Evolutionary conservation across 2,888 invertebrate genomes (phyloP), one percentile per base, ranked within the genome.

Genomic region (Saturnia pavonia): DNA sequence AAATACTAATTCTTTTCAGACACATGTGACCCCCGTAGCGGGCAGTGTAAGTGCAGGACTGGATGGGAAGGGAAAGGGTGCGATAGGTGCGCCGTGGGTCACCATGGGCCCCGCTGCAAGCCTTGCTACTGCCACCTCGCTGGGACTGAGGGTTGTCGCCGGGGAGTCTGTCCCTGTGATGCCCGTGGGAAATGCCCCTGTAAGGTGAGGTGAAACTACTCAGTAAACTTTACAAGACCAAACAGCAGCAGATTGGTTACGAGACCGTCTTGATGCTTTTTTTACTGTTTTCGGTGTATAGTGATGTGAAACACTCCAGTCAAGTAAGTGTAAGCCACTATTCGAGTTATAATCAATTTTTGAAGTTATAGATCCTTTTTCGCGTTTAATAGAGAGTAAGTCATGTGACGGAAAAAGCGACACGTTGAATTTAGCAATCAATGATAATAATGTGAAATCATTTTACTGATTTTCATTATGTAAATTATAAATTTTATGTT

Each of bases 51-150:
- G 57, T 98, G 98, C 84, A 95, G 96, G 8, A 90, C 95, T 34
- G 98, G 97, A 1, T 98, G 96, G 91, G 91, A 95, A 19, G 97
- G 97, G 0, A 94, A 95, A 1, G 95, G 95, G 74, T 99, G 99
- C 90, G 96, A 97, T 79, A 90, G 93, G 60, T 99, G 99, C 85
- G 96, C 96, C 2, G 93, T 95, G 9, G 99, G 99, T 0, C 97
- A 97, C 92, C 98, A 96, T 94, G 98, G 98, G 19, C 97, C 99
- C 8, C 95, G 96, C 76, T 99, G 99, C 89, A 94, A 96, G 63
- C 96, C 96, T 12, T 99, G 99, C 86, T 95, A 96, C 80, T 99
- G 99, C 88, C 95, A 97, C 83, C 85, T 91, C 0, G 96, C 96
- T 16, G 99, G 98, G 16, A 97, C 97, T 0, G 82, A 80, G 9